These are phyloP conservation scores for Sinhomidia bicolor DNA, from an alignment of 2,888 invertebrate genomes.

Conservation along the genomic window DNA sequence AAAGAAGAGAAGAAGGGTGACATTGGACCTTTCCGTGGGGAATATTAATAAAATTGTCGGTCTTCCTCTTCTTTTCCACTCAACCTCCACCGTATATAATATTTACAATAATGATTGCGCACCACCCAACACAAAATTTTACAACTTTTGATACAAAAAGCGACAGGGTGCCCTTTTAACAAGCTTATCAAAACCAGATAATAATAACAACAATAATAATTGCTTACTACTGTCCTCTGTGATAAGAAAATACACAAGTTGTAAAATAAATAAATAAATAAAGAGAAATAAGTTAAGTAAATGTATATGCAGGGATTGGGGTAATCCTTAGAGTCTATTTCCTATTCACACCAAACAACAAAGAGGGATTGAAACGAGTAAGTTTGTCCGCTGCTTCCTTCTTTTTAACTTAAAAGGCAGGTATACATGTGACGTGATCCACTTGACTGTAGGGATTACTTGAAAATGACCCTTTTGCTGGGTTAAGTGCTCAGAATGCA, in stretches of 20 bases:
- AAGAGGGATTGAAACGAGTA: neutral
- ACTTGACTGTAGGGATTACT: conserved; percentile 22
- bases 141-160: conserved; percentile 5
- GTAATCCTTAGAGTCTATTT: conserved; percentile 14
- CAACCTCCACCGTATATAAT: conserved; percentile 21
- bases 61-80: conserved; percentile 22
- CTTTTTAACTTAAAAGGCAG: neutral
- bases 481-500: neutral
- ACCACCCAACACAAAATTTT: conserved; percentile 6
- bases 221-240: neutral
- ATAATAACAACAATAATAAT: neutral
- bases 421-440: conserved; percentile 14
- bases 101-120: neutral
- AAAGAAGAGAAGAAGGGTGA: conserved; percentile 29
- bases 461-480: conserved; percentile 25
- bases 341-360: neutral
- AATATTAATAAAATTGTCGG: conserved; percentile 8
- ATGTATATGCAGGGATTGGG: conserved; percentile 20
- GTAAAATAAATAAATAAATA: conserved; percentile 11
- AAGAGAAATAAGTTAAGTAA: conserved; percentile 28
- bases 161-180: conserved; percentile 20
- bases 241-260: neutral
- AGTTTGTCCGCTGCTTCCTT: neutral
- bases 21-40: conserved; percentile 11
- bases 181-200: conserved; percentile 42